These are phyloP conservation scores for Venustaconcha ellipsiformis DNA, from an alignment of 1,140 invertebrate species.

Conservation along the genomic window DNA sequence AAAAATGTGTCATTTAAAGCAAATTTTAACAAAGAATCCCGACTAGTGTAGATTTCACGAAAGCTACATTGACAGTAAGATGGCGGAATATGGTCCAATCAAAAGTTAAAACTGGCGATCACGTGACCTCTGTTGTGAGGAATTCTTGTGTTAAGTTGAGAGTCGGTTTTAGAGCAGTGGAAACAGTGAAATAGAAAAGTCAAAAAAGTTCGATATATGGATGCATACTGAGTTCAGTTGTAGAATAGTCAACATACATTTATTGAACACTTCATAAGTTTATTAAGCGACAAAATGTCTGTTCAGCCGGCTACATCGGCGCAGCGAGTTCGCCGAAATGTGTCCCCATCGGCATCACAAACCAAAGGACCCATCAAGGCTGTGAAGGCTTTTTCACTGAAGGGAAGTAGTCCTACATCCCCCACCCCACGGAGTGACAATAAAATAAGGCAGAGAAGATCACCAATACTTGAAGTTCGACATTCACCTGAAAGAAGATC, in stretches of 20 bases:
- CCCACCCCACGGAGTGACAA: background rate
- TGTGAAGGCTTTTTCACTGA: slow-evolving; percentile 26
- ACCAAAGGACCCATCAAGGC: slow-evolving; percentile 28
- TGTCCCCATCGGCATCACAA: slow-evolving; percentile 7
- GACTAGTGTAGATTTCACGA: slow-evolving; percentile 21
- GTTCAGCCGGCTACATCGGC: slow-evolving; percentile 23
- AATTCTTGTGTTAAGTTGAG: slow-evolving; percentile 28
- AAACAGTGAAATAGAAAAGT: slow-evolving; percentile 7
- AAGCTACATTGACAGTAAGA: background rate
- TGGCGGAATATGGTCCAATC: slow-evolving; percentile 15
- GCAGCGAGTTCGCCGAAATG: slow-evolving; percentile 22
- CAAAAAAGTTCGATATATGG: slow-evolving; percentile 9
- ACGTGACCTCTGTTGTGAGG: slow-evolving; percentile 21
- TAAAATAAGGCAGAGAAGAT: slow-evolving; percentile 12
- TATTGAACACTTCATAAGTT: slow-evolving; percentile 5
- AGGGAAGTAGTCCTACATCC: slow-evolving; percentile 18
- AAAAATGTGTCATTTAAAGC: background rate
- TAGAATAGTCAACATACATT: slow-evolving; percentile 12
- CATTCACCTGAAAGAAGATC: slow-evolving; percentile 26
- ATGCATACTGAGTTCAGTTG: background rate
- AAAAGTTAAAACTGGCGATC: slow-evolving; percentile 5
- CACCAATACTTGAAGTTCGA: slow-evolving; percentile 15
- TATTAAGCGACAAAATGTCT: slow-evolving; percentile 16
- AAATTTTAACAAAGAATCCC: slow-evolving; percentile 25
- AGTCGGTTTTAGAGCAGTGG: slow-evolving; percentile 16